Percentiles rank a stretch among this genome's conserved stretches.
Evolutionary conservation across 2,113 vertebrate genomes (phyloP).

Genomic region (Leiothrix lutea): DNA sequence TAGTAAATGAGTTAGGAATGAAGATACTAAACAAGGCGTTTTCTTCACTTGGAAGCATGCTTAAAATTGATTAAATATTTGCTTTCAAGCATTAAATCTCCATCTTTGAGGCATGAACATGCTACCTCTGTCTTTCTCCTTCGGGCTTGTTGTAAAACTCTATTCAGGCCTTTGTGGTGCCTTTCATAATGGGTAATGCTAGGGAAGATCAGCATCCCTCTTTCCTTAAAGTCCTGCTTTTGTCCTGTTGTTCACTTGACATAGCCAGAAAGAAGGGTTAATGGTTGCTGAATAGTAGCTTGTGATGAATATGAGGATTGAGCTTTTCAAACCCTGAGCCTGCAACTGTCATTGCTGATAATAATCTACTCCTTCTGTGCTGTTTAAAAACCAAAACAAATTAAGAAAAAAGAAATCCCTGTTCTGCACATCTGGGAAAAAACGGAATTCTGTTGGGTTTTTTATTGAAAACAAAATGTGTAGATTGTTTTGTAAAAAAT

Average conservation of each 20-base stretch:
- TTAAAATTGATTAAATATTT: constrained; percentile 49
- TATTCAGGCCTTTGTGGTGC: constrained; percentile 4
- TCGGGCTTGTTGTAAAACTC: constrained; percentile 16
- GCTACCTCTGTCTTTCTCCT: constrained; percentile 12
- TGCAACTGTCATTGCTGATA: neutral
- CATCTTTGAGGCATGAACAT: neutral
- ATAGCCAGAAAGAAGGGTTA: neutral
- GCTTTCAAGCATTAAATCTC: constrained; percentile 27
- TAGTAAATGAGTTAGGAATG: neutral
- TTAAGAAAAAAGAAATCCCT: neutral
- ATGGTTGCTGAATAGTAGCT: neutral
- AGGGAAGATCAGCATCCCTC: neutral
- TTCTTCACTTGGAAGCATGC: neutral
- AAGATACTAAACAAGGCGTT: neutral
- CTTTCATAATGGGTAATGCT: neutral
- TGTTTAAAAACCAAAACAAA: neutral
- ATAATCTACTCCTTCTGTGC: neutral
- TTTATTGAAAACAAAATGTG: neutral
- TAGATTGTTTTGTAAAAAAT: neutral
- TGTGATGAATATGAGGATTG: neutral
- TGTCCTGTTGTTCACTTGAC: constrained; percentile 17
- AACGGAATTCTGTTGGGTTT: neutral
- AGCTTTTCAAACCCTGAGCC: neutral
- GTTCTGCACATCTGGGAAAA: neutral
- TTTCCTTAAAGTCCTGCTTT: constrained; percentile 29